Evolutionary conservation across 2,113 vertebrate species (phyloP).

Genomic region (Erpornis zantholeuca): DNA sequence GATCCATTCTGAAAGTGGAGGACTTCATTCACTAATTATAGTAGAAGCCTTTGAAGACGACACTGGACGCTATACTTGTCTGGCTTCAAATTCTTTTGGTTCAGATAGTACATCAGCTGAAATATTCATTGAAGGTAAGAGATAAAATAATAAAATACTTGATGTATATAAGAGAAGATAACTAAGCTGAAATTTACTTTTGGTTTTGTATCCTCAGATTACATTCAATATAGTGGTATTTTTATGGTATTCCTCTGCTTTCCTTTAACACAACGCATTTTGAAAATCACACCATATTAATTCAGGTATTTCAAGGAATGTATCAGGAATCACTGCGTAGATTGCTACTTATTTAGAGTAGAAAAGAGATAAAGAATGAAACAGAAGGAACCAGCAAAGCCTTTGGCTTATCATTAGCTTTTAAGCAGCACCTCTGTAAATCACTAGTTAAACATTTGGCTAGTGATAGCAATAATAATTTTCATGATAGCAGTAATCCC

Average conservation of each 20-base stretch:
- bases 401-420: background rate
- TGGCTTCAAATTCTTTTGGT: conserved; percentile 89
- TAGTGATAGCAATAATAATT: background rate
- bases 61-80: conserved; percentile 94
- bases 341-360: background rate
- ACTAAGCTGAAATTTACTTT: background rate
- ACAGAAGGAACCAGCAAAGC: background rate
- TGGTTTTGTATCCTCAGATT: background rate
- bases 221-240: background rate
- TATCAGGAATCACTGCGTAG: background rate
- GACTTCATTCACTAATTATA: conserved; percentile 90
- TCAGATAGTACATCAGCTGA: conserved; percentile 94
- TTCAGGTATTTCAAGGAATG: background rate
- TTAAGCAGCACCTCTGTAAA: background rate
- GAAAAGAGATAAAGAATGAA: background rate
- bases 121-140: conserved; percentile 96
- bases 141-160: background rate
- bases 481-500: background rate
- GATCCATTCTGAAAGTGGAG: conserved; percentile 81
- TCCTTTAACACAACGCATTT: background rate
- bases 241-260: background rate
- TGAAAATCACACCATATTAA: background rate
- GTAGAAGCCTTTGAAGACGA: conserved; percentile 97
- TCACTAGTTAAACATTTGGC: background rate
- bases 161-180: background rate